Conservation (phyloP, 2,113 vertebrate species). For the Xiphias gladius region DNA sequence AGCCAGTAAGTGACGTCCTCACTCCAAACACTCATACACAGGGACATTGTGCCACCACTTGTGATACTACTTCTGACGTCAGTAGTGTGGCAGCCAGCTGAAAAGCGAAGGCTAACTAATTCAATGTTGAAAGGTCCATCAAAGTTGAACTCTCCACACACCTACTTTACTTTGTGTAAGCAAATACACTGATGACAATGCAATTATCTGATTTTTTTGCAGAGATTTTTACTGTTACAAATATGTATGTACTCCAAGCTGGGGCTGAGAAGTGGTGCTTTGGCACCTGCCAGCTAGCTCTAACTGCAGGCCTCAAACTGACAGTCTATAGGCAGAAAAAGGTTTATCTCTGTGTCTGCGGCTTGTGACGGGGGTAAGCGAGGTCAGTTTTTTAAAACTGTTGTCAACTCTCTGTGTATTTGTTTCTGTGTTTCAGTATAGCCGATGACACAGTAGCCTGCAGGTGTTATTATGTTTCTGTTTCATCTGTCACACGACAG, state of each 20-base stretch:
- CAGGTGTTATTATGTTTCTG: constrained; percentile 34
- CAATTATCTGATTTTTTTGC: not conserved
- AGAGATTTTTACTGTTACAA: too few relatives aligned
- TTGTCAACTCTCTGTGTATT: constrained; percentile 12
- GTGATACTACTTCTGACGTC: not conserved
- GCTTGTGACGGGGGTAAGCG: not conserved
- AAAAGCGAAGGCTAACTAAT: not conserved
- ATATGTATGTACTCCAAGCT: not conserved
- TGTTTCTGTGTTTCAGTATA: constrained; percentile 16
- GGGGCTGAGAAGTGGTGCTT: not conserved
- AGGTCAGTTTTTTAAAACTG: not conserved
- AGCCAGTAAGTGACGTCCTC: not conserved
- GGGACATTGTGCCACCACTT: not conserved
- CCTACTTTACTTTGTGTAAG: too few relatives aligned
- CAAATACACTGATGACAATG: not conserved
- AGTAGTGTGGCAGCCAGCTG: not conserved
- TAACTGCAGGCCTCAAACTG: not conserved
- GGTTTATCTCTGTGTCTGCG: not conserved
- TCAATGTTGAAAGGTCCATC: not conserved
- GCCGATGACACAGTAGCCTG: constrained; percentile 22
- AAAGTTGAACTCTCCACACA: too few relatives aligned
- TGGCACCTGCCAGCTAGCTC: not conserved
- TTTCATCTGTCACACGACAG: constrained; percentile 33
- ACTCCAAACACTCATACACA: not conserved
- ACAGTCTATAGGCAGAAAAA: not conserved